A percentile compares a stretch with the other conserved stretches of the same genome.
Conservation (phyloP, 2,797 vertebrate species). For the Phoeniculus purpureus region DNA sequence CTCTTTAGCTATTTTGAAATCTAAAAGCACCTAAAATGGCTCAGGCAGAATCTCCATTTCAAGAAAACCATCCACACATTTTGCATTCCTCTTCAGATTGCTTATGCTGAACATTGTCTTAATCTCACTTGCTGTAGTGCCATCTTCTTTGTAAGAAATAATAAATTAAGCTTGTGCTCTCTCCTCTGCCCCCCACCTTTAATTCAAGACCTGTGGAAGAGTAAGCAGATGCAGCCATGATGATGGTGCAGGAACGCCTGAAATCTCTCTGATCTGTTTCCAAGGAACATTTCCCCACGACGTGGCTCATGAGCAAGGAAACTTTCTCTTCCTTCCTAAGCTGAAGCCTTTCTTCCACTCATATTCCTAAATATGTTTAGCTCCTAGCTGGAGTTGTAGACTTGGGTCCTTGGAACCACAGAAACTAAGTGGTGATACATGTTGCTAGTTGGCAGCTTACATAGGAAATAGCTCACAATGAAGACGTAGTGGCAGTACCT, state of each 20-base stretch:
- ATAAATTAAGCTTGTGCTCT: neutral
- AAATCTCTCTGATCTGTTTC: constrained; percentile 55
- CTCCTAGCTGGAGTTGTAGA: neutral
- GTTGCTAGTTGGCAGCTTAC: neutral
- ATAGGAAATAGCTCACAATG: neutral
- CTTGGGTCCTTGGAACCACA: neutral
- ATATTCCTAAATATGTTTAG: neutral
- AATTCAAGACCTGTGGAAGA: neutral
- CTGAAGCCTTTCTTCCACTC: neutral
- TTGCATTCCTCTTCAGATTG: neutral
- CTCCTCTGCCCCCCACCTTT: neutral
- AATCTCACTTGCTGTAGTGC: neutral
- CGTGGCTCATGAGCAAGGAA: neutral
- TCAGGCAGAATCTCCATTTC: constrained; percentile 1
- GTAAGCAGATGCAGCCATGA: neutral
- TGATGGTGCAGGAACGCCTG: constrained; percentile 7
- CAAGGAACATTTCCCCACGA: constrained; percentile 28
- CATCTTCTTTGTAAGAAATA: neutral
- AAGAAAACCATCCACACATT: neutral
- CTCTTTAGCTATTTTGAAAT: constrained; percentile 29
- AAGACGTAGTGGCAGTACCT: neutral
- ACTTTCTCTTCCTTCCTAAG: neutral
- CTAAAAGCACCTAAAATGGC: constrained; percentile 29
- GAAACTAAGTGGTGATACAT: neutral
- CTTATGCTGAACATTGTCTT: neutral